Conservation (phyloP, 2,113 vertebrate genomes). For the Montifringilla adamsi region DNA sequence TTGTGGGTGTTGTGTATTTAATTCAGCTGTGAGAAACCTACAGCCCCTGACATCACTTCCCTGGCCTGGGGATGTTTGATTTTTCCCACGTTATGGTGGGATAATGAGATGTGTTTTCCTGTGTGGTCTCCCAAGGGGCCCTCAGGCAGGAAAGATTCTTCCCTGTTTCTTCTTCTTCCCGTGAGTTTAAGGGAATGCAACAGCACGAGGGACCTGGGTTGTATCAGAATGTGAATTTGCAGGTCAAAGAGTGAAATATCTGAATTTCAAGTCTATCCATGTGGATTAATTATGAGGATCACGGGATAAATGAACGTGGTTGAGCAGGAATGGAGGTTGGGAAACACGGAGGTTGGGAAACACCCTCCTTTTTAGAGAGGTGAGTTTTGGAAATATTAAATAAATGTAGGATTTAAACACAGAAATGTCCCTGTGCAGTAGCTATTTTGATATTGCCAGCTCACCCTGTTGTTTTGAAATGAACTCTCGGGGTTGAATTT, state of each 20-base stretch:
- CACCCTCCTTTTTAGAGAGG: neutral
- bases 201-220: neutral
- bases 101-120: neutral
- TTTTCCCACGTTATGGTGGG: neutral
- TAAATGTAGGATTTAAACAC: neutral
- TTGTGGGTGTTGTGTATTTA: neutral
- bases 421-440: neutral
- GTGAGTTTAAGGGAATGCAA: neutral
- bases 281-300: neutral
- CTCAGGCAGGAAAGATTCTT: neutral
- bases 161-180: neutral
- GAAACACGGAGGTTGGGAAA: rapidly evolving
- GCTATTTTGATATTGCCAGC: neutral
- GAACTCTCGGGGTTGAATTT: neutral
- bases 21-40: neutral
- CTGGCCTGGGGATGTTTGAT: neutral
- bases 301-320: neutral
- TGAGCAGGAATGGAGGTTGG: neutral
- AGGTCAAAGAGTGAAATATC: neutral
- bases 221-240: neutral
- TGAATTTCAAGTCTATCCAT: neutral
- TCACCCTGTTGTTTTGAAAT: neutral
- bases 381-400: neutral
- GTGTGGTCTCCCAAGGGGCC: neutral
- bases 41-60: neutral